A percentile compares a stretch with the other conserved stretches of the same genome.
Evolutionary conservation across 2,888 invertebrate species (phyloP).

Genomic region (Hypercompe scribonia): DNA sequence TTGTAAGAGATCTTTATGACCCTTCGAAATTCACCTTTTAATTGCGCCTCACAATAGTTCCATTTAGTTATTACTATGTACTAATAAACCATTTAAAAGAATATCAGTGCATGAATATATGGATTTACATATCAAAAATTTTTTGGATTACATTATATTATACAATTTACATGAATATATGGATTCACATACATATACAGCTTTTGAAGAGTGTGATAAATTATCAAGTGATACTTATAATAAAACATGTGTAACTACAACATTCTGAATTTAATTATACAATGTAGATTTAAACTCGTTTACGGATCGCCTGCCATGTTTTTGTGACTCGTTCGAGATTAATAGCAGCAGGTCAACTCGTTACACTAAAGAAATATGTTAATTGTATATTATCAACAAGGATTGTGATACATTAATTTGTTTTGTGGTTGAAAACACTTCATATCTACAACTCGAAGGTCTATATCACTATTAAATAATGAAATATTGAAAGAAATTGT

Average conservation of each 20-base stretch:
- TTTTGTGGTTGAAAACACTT: not conserved
- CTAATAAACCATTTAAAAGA: not conserved
- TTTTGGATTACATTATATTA: too few species aligned
- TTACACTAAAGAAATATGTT: not conserved
- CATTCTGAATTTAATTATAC: not conserved
- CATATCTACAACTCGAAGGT: too few species aligned
- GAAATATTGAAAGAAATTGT: too few species aligned
- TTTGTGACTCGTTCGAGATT: not conserved
- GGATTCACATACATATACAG: too few species aligned
- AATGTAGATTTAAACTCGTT: not conserved
- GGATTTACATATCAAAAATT: too few species aligned
- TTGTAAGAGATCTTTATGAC: too few species aligned
- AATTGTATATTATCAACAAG: too few species aligned
- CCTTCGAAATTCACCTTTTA: too few species aligned
- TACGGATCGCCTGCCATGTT: not conserved
- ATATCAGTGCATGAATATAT: not conserved
- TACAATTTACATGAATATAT: too few species aligned
- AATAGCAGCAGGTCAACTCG: not conserved
- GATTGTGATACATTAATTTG: not conserved
- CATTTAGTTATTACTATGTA: not conserved
- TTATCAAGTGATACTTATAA: not conserved
- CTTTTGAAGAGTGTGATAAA: too few species aligned
- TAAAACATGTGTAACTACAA: not conserved
- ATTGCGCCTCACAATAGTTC: not conserved
- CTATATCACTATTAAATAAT: too few species aligned